Evolutionary conservation across 2,113 vertebrate species (phyloP).

Genomic region (Amblyornis subalaris): DNA sequence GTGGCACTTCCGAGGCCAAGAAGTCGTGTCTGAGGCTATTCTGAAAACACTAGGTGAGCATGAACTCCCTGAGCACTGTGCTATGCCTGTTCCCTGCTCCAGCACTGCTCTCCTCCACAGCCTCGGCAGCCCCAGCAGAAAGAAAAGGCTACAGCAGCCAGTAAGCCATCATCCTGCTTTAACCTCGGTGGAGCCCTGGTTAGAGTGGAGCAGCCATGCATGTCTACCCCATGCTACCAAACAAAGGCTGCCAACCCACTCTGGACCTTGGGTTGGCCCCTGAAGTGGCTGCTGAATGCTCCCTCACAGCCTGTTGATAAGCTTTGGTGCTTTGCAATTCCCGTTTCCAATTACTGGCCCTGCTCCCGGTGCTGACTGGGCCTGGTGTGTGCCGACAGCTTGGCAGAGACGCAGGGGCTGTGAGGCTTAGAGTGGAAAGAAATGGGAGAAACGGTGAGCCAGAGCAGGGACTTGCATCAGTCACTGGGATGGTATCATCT

Average conservation of each 20-base stretch:
- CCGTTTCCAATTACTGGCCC: slow-evolving; percentile 44
- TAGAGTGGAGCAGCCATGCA: accelerated
- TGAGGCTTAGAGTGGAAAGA: neutral
- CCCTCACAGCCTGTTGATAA: neutral
- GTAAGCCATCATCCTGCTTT: accelerated
- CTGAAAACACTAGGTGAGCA: accelerated
- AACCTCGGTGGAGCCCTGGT: accelerated
- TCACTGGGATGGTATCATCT: neutral
- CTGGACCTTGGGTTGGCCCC: accelerated
- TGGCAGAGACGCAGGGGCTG: accelerated
- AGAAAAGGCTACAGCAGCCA: neutral
- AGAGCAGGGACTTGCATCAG: neutral
- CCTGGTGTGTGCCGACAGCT: neutral
- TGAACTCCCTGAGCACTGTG: accelerated
- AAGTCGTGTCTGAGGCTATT: neutral
- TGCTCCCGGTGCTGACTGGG: accelerated
- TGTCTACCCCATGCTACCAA: neutral
- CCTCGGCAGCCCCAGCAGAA: neutral
- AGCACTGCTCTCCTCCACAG: accelerated
- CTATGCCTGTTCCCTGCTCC: neutral
- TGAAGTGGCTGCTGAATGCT: neutral
- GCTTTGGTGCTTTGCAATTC: slow-evolving; percentile 39
- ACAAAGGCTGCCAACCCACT: neutral
- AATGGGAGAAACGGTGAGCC: accelerated
- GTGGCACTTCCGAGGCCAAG: neutral